Base-by-base conservation (phyloP, 2,113 vertebrate genomes). In the Chloroceryle aenea region DNA sequence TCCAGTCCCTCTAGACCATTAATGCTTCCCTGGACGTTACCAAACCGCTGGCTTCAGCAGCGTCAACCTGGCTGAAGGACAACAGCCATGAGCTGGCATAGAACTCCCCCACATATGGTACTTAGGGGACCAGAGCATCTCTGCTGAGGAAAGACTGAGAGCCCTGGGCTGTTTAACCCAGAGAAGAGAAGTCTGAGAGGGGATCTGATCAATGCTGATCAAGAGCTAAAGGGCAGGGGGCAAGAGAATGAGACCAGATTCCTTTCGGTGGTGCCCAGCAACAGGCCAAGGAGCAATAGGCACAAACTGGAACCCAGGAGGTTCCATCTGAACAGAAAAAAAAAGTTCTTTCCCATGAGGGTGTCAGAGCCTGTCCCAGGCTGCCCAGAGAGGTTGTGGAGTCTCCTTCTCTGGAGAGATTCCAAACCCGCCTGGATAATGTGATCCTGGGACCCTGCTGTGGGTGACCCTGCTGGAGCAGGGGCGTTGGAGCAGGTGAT, bases 21-120 rank as follows among this genome's bases (percentile, higher is more conserved):
- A n/a, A 53, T 6, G 2, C 34, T 32, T 62, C 16, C 58, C 34
- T 2, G 3, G 3, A 9, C 3, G 14, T 50, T 12, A n/a, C 19
- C 63, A 47, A 77, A 86, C 29, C 7, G 1, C 40, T 66, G 47
- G 36, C 21, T 82, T 66, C 3, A 6, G 55, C 40, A n/a, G 25
- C 5, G 1, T 34, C 27, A 62, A 38, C 52, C 42, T 36, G 56
- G 47, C 48, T 30, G 22, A 36, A 34, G 2, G 2, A 7, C 12
- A 2, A 8, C 3, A 32, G 20, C 59, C 40, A 2, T 6, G 52
- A 30, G 6, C 21, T 45, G 27, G 42, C 10, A 52, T 43, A 14
- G 45, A 45, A 20, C 45, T 45, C 23, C 23, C 48, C 23, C 48
- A 50, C 22, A 14, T 50, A 6, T 23, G 14, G 48, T 12, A 77